phyloP scores from a whole-genome alignment of 2,888 invertebrate genomes.

The Saturnia pavonia region DNA sequence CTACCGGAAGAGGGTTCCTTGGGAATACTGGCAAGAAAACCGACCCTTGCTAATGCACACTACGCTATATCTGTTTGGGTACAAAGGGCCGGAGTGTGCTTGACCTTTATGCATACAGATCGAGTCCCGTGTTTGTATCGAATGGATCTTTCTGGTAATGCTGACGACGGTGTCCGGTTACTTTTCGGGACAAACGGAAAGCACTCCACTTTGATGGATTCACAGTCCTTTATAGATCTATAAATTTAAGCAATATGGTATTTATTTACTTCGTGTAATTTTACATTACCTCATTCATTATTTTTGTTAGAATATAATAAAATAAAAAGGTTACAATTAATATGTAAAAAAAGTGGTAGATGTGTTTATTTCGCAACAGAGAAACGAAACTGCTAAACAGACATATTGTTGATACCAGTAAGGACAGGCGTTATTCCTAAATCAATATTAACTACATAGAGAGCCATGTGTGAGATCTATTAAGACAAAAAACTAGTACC shows the following conservation, averaged over 20 bases:
- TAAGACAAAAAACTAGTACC: too few species aligned
- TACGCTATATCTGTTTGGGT: slow-evolving; percentile 69
- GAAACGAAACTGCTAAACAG: too few species aligned
- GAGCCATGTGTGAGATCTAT: too few species aligned
- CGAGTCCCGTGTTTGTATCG: slow-evolving; percentile 42
- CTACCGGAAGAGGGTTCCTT: slow-evolving; percentile 51
- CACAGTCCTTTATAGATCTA: neutral
- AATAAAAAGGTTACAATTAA: too few species aligned
- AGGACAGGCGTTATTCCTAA: too few species aligned
- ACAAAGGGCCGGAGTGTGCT: slow-evolving; percentile 68
- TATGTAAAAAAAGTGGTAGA: too few species aligned
- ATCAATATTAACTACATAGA: too few species aligned
- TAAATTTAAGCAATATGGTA: neutral
- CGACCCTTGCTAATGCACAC: slow-evolving; percentile 74
- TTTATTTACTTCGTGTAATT: neutral
- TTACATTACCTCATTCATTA: neutral
- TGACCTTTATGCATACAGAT: slow-evolving; percentile 51
- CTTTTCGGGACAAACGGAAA: slow-evolving; percentile 4
- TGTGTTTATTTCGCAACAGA: too few species aligned
- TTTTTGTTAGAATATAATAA: too few species aligned
- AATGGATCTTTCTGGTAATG: slow-evolving; percentile 8
- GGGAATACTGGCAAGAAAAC: slow-evolving; percentile 62
- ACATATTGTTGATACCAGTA: too few species aligned
- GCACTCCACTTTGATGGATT: slow-evolving; percentile 2
- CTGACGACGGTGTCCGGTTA: slow-evolving; percentile 2